Conservation (phyloP, 1,140 invertebrate genomes). For the Aphelenchoides besseyi region DNA sequence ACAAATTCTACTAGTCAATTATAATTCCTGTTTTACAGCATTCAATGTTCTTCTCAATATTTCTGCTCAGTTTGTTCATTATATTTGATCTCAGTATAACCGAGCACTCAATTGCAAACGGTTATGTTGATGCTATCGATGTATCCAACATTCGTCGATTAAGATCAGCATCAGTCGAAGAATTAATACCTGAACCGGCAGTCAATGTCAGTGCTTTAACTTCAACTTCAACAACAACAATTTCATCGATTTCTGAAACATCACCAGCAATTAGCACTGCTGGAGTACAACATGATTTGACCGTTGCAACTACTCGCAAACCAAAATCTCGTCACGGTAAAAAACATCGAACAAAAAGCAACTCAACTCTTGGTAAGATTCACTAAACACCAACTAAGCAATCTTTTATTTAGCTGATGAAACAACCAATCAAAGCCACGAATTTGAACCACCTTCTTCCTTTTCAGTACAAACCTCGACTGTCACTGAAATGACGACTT, state of each 20-base stretch:
- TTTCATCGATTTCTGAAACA: too few relatives aligned
- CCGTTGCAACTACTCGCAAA: not conserved
- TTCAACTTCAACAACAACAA: not conserved
- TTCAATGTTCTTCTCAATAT: not conserved
- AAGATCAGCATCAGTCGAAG: not conserved
- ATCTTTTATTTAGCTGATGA: not conserved
- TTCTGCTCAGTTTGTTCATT: not conserved
- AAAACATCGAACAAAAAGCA: not conserved
- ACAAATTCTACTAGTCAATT: not conserved
- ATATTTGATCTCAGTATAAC: not conserved
- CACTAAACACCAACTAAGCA: too few relatives aligned
- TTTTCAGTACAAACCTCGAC: not conserved
- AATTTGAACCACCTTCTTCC: not conserved
- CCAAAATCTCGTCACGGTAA: not conserved
- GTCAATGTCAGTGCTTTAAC: not conserved
- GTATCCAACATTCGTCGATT: not conserved
- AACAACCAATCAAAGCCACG: not conserved
- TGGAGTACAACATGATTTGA: too few relatives aligned
- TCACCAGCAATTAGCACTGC: too few relatives aligned
- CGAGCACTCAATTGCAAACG: not conserved
- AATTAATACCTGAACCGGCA: not conserved
- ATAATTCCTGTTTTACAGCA: not conserved
- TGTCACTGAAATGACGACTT: not conserved
- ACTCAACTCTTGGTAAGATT: not conserved
- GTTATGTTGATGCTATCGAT: not conserved